Percentiles rank a stretch among this genome's conserved stretches.
These are phyloP conservation scores for Spizaetus ornatus DNA, from an alignment of 2,113 vertebrate species.

Conservation along the genomic window DNA sequence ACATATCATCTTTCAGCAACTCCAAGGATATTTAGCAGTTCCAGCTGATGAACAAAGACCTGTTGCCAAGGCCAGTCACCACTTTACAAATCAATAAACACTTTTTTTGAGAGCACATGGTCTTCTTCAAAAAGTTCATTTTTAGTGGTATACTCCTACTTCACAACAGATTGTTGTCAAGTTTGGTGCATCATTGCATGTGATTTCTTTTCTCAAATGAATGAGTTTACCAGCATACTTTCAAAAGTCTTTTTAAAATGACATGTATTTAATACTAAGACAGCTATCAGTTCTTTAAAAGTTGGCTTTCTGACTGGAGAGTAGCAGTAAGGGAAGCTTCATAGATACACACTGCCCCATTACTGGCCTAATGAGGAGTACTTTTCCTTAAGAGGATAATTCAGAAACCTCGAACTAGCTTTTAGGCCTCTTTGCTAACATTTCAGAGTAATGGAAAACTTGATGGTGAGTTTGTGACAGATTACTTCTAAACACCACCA, in stretches of 20 bases:
- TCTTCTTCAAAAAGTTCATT: background rate
- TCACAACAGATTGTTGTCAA: background rate
- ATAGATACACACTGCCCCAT: background rate
- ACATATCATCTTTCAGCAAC: background rate
- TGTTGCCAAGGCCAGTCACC: background rate
- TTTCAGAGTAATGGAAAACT: background rate
- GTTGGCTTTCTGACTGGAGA: background rate
- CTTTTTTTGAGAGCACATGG: background rate
- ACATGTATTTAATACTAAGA: background rate
- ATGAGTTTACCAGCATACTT: background rate
- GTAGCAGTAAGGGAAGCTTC: background rate
- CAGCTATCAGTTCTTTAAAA: background rate
- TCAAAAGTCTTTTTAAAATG: background rate
- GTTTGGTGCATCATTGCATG: background rate
- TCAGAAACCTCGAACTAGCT: background rate
- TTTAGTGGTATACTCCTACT: background rate
- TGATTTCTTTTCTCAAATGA: background rate
- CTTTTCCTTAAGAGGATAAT: background rate
- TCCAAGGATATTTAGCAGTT: background rate
- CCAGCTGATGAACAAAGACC: slow-evolving; percentile 12
- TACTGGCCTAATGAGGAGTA: background rate
- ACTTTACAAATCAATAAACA: slow-evolving; percentile 18
- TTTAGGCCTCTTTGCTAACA: background rate
- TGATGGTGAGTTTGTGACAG: background rate
- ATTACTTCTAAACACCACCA: background rate